Base-by-base conservation (phyloP, 2,888 invertebrate species). In the Hetaerina titia region DNA sequence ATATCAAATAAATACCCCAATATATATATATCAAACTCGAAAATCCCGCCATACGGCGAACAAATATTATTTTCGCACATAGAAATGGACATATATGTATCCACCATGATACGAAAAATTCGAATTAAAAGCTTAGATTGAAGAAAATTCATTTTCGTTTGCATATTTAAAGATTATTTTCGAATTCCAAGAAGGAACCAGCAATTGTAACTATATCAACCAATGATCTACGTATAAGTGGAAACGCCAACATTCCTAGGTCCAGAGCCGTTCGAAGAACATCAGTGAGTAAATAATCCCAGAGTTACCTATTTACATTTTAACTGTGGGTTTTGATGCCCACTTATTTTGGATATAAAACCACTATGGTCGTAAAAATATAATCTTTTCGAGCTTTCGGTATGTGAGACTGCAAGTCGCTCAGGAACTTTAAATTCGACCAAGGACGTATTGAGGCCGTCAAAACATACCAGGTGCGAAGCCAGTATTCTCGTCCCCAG, bases 381-480 rank as follows among this genome's bases (percentile, higher is more conserved):
- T 1, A 15, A 31, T 81, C 1, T 31, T 31, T 31, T 31, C 81
- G 31, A 45, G 45, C 45, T 45, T 45, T 45, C 6, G 31, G 25
- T 25, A 9, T 31, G 31, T 2, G 9, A 31, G 9, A 60, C 31
- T 81, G 1, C 81, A 81, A 25, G 25, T 81, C 81, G 22, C 81
- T 25, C 81, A 81, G 19, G n/a, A 81, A 81, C 25, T 7, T 11
- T 25, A 22, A 81, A 81, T 31, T 81, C 81, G 31, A 31, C 64
- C 56, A 22, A 92, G 69, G 69, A n/a, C 74, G 13, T 56, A 92
- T 31, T 64, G 31, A 92, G 69, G 56, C 69, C 60, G 69, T 22
- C 69, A 64, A 56, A 92, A 92, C 13, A 45, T 90, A 22, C 74
- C 69, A 92, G 56, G 69, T 64, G 92, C 22, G 69, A 92, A 81